Evolutionary conservation across 2,797 vertebrate genomes (phyloP), one percentile per base, ranked within the genome.

Genomic region (Falco peregrinus): DNA sequence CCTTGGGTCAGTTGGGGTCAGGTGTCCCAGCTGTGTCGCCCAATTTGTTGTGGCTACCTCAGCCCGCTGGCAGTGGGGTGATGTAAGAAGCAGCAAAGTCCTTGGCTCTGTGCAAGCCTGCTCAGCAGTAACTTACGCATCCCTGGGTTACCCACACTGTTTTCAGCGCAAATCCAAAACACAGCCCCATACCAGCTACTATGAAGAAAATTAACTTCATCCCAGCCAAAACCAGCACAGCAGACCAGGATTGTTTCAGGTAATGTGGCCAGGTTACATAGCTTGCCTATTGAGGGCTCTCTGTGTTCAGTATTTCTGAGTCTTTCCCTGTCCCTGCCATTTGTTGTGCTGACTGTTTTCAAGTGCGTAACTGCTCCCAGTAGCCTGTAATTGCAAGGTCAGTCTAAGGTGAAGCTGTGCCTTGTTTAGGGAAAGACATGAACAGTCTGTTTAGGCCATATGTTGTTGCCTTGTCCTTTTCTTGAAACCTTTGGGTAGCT

Each of bases 301-400:
- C 54, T 26, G 81, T 0, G 2, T 67, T 60, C 89, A 71, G 39
- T 14, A 19, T 68, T 86, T 71, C 82, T 20, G 18, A 76, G 28
- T 74, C 65, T 86, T 81, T 67, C 69, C 50, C 47, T 64, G 29
- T 76, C 51, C 51, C 33, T 89, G 83, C 74, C 48, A 5, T 92
- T 91, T 95, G 71, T 79, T 78, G 61, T 69, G 37, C 48, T 59
- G 95, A 77, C 87, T 79, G 41, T 91, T 89, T 96, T 85, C 76
- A 79, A 82, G 91, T n/a, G 87, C 68, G 37, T 96, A 81, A 81
- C 37, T 82, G 75, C 88, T 86, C 53, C 96, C 94, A 69, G 81
- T 92, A 96, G 96, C 79, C 95, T 95, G 84, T 96, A 97, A 97
- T 96, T 97, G 95, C 57, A 84, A 95, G 90, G 95, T 89, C 93